Conservation (phyloP, 2,113 vertebrate genomes). For the Antechinus flavipes region DNA sequence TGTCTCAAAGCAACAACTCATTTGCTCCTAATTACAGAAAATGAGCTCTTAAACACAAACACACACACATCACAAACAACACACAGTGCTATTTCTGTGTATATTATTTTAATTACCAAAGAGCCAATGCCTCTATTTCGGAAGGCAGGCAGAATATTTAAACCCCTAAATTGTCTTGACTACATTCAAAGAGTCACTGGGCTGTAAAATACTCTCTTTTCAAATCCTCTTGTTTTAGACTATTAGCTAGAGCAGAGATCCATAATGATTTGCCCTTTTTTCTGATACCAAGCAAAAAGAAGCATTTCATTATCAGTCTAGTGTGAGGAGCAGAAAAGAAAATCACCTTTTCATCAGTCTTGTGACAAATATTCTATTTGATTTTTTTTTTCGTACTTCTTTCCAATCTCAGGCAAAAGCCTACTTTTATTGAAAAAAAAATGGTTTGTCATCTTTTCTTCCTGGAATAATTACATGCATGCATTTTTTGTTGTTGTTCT, state of each 20-base stretch:
- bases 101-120: constrained; percentile 80
- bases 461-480: neutral
- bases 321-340: constrained; percentile 17
- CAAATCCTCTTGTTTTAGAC: constrained; percentile 65
- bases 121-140: constrained; percentile 70
- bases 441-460: constrained; percentile 31
- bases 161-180: constrained; percentile 71
- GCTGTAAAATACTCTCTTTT: constrained; percentile 73
- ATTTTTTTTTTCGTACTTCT: constrained; percentile 32
- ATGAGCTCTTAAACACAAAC: constrained; percentile 10
- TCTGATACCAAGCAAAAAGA: constrained; percentile 53
- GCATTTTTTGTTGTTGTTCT: constrained; percentile 24
- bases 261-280: constrained; percentile 65
- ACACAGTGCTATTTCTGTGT: constrained; percentile 44
- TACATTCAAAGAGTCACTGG: constrained; percentile 69
- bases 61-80: neutral
- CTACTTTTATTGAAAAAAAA: constrained; percentile 26
- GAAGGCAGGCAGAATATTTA: constrained; percentile 65
- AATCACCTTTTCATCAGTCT: constrained; percentile 41
- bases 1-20: constrained; percentile 74
- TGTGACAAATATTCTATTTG: constrained; percentile 32
- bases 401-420: constrained; percentile 23
- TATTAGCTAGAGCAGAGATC: constrained; percentile 66
- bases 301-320: constrained; percentile 57
- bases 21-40: constrained; percentile 63